phyloP scores from a whole-genome alignment of 2,797 vertebrate species.

The Aulostomus chinensis region DNA sequence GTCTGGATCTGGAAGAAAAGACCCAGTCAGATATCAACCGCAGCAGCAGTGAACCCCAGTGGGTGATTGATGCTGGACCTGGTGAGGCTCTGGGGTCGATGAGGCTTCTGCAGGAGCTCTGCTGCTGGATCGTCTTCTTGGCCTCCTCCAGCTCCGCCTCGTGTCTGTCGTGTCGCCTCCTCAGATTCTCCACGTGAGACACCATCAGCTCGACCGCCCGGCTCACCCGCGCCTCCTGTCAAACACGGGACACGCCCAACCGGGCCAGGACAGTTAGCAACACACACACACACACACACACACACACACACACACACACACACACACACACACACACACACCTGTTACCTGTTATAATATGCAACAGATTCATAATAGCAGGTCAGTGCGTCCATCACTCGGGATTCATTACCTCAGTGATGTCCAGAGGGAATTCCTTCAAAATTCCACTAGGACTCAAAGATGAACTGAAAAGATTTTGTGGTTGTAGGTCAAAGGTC shows the following conservation, averaged over 20 bases:
- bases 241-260: neutral
- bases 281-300: too few species aligned
- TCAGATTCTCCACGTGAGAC: constrained; percentile 86
- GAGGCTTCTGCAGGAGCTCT: constrained; percentile 66
- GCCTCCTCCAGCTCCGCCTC: constrained; percentile 82
- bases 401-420: too few species aligned
- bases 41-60: neutral
- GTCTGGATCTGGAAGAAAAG: constrained; percentile 76
- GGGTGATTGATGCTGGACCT: constrained; percentile 31
- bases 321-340: too few species aligned
- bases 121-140: constrained; percentile 79
- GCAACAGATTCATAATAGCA: too few species aligned
- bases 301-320: too few species aligned
- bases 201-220: constrained; percentile 86
- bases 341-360: too few species aligned
- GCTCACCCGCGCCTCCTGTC: constrained; percentile 85
- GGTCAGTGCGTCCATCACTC: too few species aligned
- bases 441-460: too few species aligned
- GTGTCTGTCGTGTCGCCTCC: constrained; percentile 72
- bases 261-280: too few species aligned
- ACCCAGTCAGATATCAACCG: neutral
- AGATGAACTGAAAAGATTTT: too few species aligned
- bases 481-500: too few species aligned
- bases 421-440: too few species aligned
- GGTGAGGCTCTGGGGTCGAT: constrained; percentile 61